These are phyloP conservation scores for Archilochus colubris DNA, from an alignment of 2,113 vertebrate species.

Conservation along the genomic window DNA sequence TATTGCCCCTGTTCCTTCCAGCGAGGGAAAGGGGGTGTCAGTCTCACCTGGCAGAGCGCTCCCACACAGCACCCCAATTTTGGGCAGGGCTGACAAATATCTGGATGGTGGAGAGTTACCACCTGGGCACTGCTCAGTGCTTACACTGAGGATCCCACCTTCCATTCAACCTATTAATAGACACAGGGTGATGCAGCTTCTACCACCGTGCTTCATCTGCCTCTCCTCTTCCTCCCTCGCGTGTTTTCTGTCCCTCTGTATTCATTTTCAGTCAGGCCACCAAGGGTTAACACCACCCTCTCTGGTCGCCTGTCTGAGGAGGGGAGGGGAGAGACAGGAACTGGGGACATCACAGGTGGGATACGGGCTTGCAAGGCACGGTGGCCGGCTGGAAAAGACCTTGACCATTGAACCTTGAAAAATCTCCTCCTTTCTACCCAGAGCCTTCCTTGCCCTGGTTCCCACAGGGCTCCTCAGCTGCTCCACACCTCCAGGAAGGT, in stretches of 20 bases:
- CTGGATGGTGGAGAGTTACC: background rate
- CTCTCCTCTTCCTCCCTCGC: background rate
- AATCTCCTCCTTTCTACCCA: conserved; percentile 18
- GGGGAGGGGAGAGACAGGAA: no score
- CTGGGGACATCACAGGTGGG: conserved; percentile 52
- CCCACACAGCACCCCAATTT: background rate
- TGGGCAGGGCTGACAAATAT: background rate
- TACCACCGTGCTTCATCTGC: accelerated
- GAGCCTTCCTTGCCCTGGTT: conserved; percentile 50
- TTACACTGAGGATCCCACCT: background rate
- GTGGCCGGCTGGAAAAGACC: conserved; percentile 34
- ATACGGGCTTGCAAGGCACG: background rate
- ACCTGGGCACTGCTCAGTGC: background rate
- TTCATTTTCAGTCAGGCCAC: background rate
- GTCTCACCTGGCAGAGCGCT: background rate
- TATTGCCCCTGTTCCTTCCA: background rate
- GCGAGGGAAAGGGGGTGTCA: background rate
- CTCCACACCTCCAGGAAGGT: conserved; percentile 46
- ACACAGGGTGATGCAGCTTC: background rate
- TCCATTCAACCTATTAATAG: background rate
- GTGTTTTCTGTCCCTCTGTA: background rate
- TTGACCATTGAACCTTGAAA: conserved; percentile 68
- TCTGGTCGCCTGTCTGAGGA: background rate
- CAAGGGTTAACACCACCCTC: background rate
- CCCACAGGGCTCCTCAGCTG: conserved; percentile 57